Base-by-base conservation (phyloP, 1,140 invertebrate genomes). In the Pseudoatta argentina region DNA sequence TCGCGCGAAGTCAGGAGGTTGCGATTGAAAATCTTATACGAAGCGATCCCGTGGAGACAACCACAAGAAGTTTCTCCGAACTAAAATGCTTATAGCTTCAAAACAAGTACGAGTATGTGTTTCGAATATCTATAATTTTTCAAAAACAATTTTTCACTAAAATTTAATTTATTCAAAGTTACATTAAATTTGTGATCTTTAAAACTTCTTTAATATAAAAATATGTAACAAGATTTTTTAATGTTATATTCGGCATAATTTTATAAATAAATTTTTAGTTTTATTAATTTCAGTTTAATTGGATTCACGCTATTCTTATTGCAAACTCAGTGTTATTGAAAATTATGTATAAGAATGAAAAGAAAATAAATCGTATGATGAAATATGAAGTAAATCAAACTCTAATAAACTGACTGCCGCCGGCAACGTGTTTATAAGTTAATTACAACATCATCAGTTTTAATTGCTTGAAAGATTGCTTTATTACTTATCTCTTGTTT, bases 11-110 rank as follows among this genome's bases (percentile, higher is more conserved):
- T 73, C 67, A 39, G 44, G 71, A 73, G 67, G 34, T 73, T 18
- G 53, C 79, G 71, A 83, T 83, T 83, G 79, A 83, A 75, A 83
- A 83, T 83, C 79, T 83, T 51, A 24, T 73, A 83, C 69, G 39
- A 83, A 18, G 44, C 69, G 14, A 44, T 73, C 55, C 79, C 79
- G 18, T 24, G 55, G 55, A 83, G 79, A 83, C 51, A 59, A 72
- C 55, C 79, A 1, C 79, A 30, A 83, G 69, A 30, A 83, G 69
- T 83, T 83, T 83, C n/a, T 57, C 21, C 12, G 24, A 24, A 73
- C 24, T 48, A 72, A 48, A 82, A 48, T 61, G 55, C 55, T 61
- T 34, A 44, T 18, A 61, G 34, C 18, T 30, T 21, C 30, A 18
- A 30, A 73, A 16, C 34, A 72, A 39, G 39, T 81, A 72, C 7